Evolutionary conservation across 2,797 vertebrate genomes (phyloP), one percentile per base, ranked within the genome.

Genomic region (Hozukius guyotensis): DNA sequence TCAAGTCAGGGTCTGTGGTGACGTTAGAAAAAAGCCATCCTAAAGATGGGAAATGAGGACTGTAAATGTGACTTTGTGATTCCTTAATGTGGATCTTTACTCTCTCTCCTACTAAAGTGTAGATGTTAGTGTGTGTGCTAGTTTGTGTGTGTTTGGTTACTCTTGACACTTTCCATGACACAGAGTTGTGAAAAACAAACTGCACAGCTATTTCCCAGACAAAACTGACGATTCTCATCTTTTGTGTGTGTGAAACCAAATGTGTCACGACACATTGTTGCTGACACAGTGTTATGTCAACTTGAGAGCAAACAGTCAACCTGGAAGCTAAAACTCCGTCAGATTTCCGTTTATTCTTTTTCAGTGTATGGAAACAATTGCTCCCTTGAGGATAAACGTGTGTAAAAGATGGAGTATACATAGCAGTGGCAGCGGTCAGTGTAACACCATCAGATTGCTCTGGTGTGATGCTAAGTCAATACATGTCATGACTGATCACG

Each of bases 231-330:
- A 82, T 89, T 90, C 83, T 87, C 89, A 91, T 87, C 87, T 78
- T 88, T 68, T 4, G 9, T 84, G 65, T 78, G 82, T 22, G 34
- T 59, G 83, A 78, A 75, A 79, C n/a, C 62, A 68, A 89, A 91
- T 76, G 92, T 91, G 88, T 79, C 81, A 78, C 7, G 24, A 72
- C 87, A 89, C 88, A 85, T 83, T 91, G 87, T 84, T 88, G 77
- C 61, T 77, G 81, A 76, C 70, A 82, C 63, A 84, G 83, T 82
- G 84, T 84, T 78, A 56, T 75, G 83, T 88, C 87, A 89, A 86
- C 85, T 82, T 72, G 5, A 79, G 75, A 82, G 85, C 76, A 81
- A 83, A 78, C 68, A 66, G 66, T 68, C 8, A 72, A 84, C 84
- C 81, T 86, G 70, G 73, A 64, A 61, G 77, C 63, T 78, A 14